Base-by-base conservation (phyloP, 2,888 invertebrate species). In the Andrena bucephala region DNA sequence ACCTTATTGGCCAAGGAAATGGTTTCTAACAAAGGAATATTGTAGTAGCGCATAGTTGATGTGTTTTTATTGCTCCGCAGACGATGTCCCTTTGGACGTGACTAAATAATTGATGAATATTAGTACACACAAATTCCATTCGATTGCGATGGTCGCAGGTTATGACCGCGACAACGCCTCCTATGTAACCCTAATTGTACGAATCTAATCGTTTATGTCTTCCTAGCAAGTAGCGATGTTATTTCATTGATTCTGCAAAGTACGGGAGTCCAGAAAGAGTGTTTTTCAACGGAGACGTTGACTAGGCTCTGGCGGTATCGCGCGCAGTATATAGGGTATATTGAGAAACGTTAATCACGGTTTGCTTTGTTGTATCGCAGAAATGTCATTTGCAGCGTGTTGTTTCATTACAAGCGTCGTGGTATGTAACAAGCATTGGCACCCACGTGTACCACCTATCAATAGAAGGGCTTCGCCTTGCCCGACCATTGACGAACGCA, bases 21-120 rank as follows among this genome's bases (percentile, higher is more conserved):
- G 89, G 88, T 93, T 92, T 91, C 91, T 88, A 90, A 92, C 92
- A 92, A 92, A 91, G 92, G 92, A 92, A 93, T 92, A 92, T 90
- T 88, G 89, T 89, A 87, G 88, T 74, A 86, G 83, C 59, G 75
- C 52, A 59, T 67, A 59, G 71, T 20, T 27, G 60, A 52, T 63
- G 69, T 50, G 50, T 57, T 69, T 66, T 63, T 69, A n/a, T 52
- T 31, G 27, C 16, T 52, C 59, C 57, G 48, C 27, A 42, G 8
- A 24, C 33, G 7, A 73, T 54, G 52, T 16, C 10, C 0, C n/a
- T 27, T 13, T 13, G 24, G 24, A 52, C 36, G 10, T 54, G 33
- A 36, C 10, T 24, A 57, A 24, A 57, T 24, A 4, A 57, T 52
- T 52, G 7, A 20, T 2, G 8, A 52, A 52, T 8, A 8, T 52